Conservation (phyloP, 1,140 invertebrate genomes). For the Druon quercuslanigerum region DNA sequence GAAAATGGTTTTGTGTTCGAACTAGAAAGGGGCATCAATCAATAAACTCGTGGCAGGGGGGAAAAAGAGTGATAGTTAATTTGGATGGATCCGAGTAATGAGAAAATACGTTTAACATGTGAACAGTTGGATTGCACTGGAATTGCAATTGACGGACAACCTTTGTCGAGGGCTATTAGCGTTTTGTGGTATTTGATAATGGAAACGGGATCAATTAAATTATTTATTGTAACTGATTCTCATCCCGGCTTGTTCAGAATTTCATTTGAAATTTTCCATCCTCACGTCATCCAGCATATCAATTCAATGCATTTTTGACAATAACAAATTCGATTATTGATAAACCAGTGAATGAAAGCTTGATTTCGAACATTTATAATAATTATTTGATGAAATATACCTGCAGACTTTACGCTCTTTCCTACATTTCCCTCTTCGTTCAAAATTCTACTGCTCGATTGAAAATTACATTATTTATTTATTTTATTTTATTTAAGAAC, state of each 20-base stretch:
- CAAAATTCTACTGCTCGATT: too few species aligned
- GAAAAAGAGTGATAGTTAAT: background rate
- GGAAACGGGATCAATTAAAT: slow-evolving; percentile 40
- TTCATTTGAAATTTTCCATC: background rate
- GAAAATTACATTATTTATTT: too few species aligned
- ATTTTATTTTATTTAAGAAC: too few species aligned
- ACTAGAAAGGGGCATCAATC: too few species aligned
- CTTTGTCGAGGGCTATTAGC: slow-evolving; percentile 4
- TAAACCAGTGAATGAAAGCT: too few species aligned
- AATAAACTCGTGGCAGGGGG: too few species aligned
- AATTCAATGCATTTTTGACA: background rate
- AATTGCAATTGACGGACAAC: slow-evolving; percentile 16
- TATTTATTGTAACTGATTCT: slow-evolving; percentile 32
- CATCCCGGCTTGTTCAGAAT: slow-evolving; percentile 34
- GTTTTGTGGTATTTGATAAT: slow-evolving; percentile 41
- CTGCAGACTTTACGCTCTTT: too few species aligned
- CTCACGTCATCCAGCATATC: background rate
- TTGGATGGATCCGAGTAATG: background rate
- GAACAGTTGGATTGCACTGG: background rate
- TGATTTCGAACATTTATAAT: too few species aligned
- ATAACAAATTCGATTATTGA: background rate
- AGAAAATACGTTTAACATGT: slow-evolving; percentile 9
- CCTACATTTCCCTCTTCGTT: too few species aligned
- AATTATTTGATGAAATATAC: too few species aligned
- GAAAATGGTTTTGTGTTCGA: too few species aligned